Evolutionary conservation across 2,113 vertebrate species (phyloP), one percentile per base, ranked within the genome.

Genomic region (Sardina pilchardus): DNA sequence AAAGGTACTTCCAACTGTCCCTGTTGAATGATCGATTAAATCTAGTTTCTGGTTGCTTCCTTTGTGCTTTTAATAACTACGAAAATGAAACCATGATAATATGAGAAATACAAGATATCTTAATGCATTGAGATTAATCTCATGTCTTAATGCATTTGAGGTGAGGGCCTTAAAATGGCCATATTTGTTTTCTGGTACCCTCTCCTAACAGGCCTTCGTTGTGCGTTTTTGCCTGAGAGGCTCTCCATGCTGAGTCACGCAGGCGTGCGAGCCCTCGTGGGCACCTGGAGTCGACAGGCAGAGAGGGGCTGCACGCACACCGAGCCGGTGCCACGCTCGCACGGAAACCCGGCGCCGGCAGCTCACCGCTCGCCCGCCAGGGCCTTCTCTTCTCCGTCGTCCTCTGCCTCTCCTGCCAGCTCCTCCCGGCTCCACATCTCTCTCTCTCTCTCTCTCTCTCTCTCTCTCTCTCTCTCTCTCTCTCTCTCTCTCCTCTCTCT

Each of bases 231-330:
- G 30, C 43, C 12, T 56, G 82, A 81, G 34, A 34, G 44, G 78
- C 71, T 47, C 43, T 34, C 71, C 44, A 48, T n/a, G 26, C 81
- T 56, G 24, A 83, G 87, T 89, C 85, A 88, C 53, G 39, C 71
- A 86, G 84, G 82, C 90, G 90, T 87, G 84, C 5, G 30, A 42
- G 82, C 71, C 56, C 88, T 85, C 78, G n/a, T n/a, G 39, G 78
- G 85, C 47, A 42, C 21, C 36, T 45, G 71, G 30, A 78, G 71
- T 34, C 34, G 26, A 17, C 67, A 71, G 45, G 50, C 34, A n/a
- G 71, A 36, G 71, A 78, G 34, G 14, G 71, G 71, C 85, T 71
- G 85, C 87, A 86, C 30, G 47, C 81, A 88, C 34, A 89, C 63
- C 19, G 19, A 21, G 53, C 0, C 53, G 21, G 53, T 83, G 59